A percentile compares a stretch with the other conserved stretches of the same genome.
These are phyloP conservation scores for Grallaria varia DNA, from an alignment of 2,113 vertebrate species.

Conservation along the genomic window DNA sequence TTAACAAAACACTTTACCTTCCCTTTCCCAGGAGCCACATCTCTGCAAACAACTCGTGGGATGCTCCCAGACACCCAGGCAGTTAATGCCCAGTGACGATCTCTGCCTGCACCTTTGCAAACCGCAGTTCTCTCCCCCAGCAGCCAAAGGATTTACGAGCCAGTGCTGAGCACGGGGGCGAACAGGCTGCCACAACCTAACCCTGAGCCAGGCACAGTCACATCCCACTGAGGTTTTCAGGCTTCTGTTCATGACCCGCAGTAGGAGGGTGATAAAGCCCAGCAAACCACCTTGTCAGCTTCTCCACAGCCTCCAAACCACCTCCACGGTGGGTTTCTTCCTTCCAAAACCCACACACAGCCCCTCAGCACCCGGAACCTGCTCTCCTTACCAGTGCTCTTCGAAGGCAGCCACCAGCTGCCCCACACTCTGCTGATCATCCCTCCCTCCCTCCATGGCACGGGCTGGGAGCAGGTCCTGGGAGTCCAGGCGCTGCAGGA, in stretches of 20 bases:
- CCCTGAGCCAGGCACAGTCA: neutral
- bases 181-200: neutral
- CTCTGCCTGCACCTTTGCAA: neutral
- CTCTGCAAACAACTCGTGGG: neutral
- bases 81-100: neutral
- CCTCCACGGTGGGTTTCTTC: neutral
- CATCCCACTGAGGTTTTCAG: neutral
- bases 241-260: neutral
- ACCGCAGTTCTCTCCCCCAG: neutral
- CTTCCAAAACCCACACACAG: neutral
- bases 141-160: neutral
- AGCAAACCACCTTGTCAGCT: neutral
- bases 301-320: neutral
- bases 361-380: neutral
- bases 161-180: neutral
- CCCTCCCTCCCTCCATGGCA: conserved; percentile 28
- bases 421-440: neutral
- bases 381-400: conserved; percentile 54
- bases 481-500: neutral
- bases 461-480: accelerated
- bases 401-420: conserved; percentile 60
- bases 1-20: neutral
- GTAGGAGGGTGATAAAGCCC: neutral
- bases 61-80: neutral
- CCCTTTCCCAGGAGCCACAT: neutral